Evolutionary conservation across 1,140 invertebrate genomes (phyloP).

Genomic region (Eubasilissa regina): DNA sequence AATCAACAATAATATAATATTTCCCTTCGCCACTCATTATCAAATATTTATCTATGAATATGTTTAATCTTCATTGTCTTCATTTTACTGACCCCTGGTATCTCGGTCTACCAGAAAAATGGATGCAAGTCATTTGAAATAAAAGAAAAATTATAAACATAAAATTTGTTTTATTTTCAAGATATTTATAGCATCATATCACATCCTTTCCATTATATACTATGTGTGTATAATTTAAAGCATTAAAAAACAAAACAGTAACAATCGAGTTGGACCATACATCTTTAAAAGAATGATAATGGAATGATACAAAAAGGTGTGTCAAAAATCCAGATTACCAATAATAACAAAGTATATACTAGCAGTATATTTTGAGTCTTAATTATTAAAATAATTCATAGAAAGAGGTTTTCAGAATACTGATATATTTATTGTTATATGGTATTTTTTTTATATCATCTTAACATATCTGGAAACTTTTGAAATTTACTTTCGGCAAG

Average conservation of each 20-base stretch:
- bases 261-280: too few species aligned
- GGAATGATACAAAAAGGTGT: neutral
- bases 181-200: neutral
- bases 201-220: neutral
- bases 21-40: slow-evolving; percentile 4
- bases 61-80: slow-evolving; percentile 11
- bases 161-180: slow-evolving; percentile 29
- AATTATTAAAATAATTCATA: too few species aligned
- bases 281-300: too few species aligned
- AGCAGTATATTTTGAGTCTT: too few species aligned
- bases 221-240: neutral
- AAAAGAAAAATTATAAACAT: slow-evolving; percentile 38
- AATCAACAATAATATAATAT: slow-evolving; percentile 24
- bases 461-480: too few species aligned
- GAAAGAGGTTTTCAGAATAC: too few species aligned
- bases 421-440: too few species aligned
- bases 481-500: too few species aligned
- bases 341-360: too few species aligned
- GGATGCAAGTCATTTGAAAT: slow-evolving; percentile 42
- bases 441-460: too few species aligned
- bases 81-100: slow-evolving; percentile 42
- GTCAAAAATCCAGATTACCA: neutral
- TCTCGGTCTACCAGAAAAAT: slow-evolving; percentile 39
- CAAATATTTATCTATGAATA: neutral
- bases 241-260: too few species aligned